Evolutionary conservation across 2,113 vertebrate genomes (phyloP).

Genomic region (Megaceryle torquata): DNA sequence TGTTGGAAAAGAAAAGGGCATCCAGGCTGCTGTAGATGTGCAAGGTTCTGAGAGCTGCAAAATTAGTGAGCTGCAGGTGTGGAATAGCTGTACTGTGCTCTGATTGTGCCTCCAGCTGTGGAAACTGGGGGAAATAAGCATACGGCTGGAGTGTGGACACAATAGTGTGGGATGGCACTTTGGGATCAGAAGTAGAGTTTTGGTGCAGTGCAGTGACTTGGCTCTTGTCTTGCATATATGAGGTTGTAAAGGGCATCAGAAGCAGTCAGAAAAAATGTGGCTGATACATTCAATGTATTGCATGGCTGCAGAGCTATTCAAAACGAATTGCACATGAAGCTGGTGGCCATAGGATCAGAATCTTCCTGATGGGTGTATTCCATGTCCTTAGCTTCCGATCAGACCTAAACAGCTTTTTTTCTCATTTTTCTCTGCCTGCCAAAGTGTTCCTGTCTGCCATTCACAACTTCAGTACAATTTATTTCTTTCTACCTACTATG

Average conservation of each 20-base stretch:
- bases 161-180: not conserved
- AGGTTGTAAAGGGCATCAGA: not conserved
- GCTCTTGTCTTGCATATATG: not conserved
- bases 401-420: not conserved
- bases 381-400: not conserved
- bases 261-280: not conserved
- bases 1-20: not conserved
- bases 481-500: constrained; percentile 24
- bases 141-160: not conserved
- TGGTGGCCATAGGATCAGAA: not conserved
- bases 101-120: not conserved
- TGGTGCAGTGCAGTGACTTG: not conserved
- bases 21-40: not conserved
- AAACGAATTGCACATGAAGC: not conserved
- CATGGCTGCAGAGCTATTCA: not conserved
- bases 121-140: not conserved
- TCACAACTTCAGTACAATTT: constrained; percentile 4
- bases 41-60: not conserved
- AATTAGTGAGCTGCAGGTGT: not conserved
- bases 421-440: not conserved
- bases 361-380: not conserved
- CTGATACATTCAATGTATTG: not conserved
- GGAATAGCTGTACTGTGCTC: not conserved
- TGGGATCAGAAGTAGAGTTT: not conserved
- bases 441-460: not conserved